phyloP scores from a whole-genome alignment of 1,140 invertebrate genomes.

The Heliothis subflexa region DNA sequence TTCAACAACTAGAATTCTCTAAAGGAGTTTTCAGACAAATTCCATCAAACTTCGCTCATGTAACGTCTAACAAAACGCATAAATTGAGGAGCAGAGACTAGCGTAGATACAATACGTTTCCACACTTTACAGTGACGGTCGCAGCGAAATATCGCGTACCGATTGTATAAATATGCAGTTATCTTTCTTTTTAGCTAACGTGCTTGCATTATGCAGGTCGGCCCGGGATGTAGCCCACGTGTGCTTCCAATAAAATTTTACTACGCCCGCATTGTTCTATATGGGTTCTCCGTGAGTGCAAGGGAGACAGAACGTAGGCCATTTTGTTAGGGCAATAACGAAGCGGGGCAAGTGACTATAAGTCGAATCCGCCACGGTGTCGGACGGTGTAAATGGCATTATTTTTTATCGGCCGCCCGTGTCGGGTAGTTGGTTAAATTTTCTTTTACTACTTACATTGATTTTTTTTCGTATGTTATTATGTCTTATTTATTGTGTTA shows the following conservation, averaged over 20 bases:
- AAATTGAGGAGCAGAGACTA: constrained; percentile 11
- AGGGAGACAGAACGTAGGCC: constrained; percentile 66
- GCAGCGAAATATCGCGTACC: constrained; percentile 79
- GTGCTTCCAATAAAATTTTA: constrained; percentile 85
- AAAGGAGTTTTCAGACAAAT: neutral
- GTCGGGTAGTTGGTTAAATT: constrained; percentile 56
- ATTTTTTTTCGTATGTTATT: constrained; percentile 46
- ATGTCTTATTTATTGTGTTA: constrained; percentile 38
- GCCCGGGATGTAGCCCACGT: constrained; percentile 70
- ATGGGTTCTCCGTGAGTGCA: constrained; percentile 57
- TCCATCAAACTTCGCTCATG: neutral
- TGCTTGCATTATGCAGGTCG: constrained; percentile 81
- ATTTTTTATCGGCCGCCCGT: constrained; percentile 71
- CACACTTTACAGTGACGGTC: constrained; percentile 77
- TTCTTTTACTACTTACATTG: constrained; percentile 57
- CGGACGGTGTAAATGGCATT: constrained; percentile 61
- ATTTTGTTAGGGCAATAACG: constrained; percentile 74
- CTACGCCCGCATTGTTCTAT: constrained; percentile 76
- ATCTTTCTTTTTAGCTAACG: constrained; percentile 84
- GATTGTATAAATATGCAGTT: constrained; percentile 84
- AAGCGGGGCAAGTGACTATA: constrained; percentile 67
- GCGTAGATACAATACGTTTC: constrained; percentile 24
- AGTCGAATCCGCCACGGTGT: constrained; percentile 59
- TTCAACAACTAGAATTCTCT: neutral
- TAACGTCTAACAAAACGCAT: constrained; percentile 5